phyloP scores from a whole-genome alignment of 2,888 invertebrate genomes.

The Serripes groenlandicus region DNA sequence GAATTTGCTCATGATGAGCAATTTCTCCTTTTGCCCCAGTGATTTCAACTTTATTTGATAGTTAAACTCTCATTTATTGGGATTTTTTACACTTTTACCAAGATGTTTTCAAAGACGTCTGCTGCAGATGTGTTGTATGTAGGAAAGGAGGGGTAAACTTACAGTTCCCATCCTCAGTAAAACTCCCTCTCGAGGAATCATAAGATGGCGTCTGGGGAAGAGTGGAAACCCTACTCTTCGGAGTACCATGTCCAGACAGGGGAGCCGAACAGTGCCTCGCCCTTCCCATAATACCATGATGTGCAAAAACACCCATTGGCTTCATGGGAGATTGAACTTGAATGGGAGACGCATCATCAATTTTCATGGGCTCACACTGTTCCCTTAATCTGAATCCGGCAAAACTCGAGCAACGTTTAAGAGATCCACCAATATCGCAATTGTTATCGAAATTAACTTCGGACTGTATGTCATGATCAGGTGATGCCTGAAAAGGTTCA shows the following conservation, averaged over 20 bases:
- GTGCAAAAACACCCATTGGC: slow-evolving; percentile 20
- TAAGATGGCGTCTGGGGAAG: slow-evolving; percentile 80
- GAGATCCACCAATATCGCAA: slow-evolving; percentile 51
- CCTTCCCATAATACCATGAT: slow-evolving; percentile 60
- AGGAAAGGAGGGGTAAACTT: too few species aligned
- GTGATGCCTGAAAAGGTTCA: slow-evolving; percentile 56
- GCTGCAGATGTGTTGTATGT: too few species aligned
- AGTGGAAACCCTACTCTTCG: slow-evolving; percentile 74
- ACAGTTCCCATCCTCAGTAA: slow-evolving; percentile 69
- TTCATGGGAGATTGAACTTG: slow-evolving; percentile 53
- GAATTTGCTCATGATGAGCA: not conserved
- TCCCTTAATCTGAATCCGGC: slow-evolving; percentile 73
- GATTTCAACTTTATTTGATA: not conserved
- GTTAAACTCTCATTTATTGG: not conserved
- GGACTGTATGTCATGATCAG: slow-evolving; percentile 34
- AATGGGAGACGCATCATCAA: slow-evolving; percentile 33
- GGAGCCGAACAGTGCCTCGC: slow-evolving; percentile 81
- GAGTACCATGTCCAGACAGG: slow-evolving; percentile 74
- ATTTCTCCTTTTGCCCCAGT: not conserved
- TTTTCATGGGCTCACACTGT: slow-evolving; percentile 35
- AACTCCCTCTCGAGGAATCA: slow-evolving; percentile 80
- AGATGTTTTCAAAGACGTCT: too few species aligned
- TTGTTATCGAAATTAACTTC: slow-evolving; percentile 52
- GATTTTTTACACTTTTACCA: too few species aligned
- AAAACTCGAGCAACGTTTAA: slow-evolving; percentile 81